phyloP scores from a whole-genome alignment of 2,888 invertebrate species.

The Patella depressa region DNA sequence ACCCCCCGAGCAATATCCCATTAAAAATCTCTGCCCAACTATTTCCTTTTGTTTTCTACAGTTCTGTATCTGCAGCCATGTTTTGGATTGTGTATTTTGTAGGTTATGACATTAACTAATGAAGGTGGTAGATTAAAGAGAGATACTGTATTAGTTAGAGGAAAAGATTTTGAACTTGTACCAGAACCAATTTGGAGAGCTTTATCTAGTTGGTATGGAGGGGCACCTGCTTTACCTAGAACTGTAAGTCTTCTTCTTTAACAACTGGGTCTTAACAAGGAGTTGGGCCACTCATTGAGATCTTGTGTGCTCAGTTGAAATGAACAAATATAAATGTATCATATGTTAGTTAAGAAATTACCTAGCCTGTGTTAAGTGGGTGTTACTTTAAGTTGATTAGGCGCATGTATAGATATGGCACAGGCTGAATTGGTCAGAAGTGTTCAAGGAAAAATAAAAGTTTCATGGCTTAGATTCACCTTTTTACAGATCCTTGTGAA shows the following conservation, averaged over 20 bases:
- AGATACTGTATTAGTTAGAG: conserved; percentile 82
- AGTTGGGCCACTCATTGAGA: neutral
- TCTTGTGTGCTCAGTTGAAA: neutral
- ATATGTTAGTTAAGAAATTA: too few species aligned
- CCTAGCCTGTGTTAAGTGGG: too few species aligned
- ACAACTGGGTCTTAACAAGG: too few species aligned
- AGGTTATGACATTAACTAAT: conserved; percentile 84
- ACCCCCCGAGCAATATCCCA: neutral
- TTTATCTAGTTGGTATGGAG: conserved; percentile 84
- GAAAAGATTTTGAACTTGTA: conserved; percentile 87
- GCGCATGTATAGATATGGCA: too few species aligned
- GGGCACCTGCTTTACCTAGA: conserved; percentile 84
- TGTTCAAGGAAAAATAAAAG: too few species aligned
- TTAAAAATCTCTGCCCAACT: neutral
- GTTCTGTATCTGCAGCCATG: neutral
- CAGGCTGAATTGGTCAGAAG: too few species aligned
- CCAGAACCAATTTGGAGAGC: conserved; percentile 91
- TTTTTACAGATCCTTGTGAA: too few species aligned
- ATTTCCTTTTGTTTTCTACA: neutral
- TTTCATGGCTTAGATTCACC: too few species aligned
- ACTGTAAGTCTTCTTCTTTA: conserved; percentile 74
- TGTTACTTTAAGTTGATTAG: too few species aligned
- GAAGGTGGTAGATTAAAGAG: conserved; percentile 88
- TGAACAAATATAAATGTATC: too few species aligned
- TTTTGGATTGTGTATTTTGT: conserved; percentile 17